Evolutionary conservation across 2,888 invertebrate genomes (phyloP), one percentile per base, ranked within the genome.

Genomic region (Kuschelorhynchus macadamiae): DNA sequence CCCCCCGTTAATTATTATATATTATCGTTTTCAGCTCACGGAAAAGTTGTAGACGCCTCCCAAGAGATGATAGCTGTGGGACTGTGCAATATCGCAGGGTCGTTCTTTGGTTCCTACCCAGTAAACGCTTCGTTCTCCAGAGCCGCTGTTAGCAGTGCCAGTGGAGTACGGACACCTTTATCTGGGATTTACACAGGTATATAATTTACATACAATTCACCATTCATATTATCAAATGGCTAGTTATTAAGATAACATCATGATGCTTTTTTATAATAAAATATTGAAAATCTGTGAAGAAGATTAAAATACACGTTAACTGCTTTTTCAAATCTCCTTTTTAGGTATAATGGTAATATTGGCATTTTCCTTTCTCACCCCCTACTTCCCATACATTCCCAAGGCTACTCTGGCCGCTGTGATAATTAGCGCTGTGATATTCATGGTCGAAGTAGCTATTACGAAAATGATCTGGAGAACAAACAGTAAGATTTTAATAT

Each of bases 21-120:
- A n/a, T n/a, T n/a, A n/a, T n/a, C n/a, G 36, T 30, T 74, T 79
- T 62, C 82, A 91, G 91, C 89, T n/a, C 86, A 86, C 76, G 91
- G 90, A n/a, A 87, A 87, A 78, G 86, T 87, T 20, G 84, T 94
- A 77, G 91, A 93, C 77, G 91, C 93, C 7, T 92, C 91, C 39
- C 94, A 94, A 84, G 94, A 94, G 85, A 90, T 94, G 83, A 83
- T 93, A 49, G 92, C 93, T 0, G 84, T 94, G 47, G 91, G 91
- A n/a, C 79, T 90, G 9, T 91, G 92, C 79, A 94, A 93, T 82
- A 80, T 93, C 17, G 81, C 90, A 36, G 91, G 92, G 63, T 88
- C 91, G 41, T 92, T 93, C 81, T 90, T 93, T 77, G 87, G 88
- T n/a, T 91, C 93, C 0, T 92, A 92, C 81, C 93, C 94, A 0